Conservation (phyloP, 1,140 invertebrate genomes). For the Sinella curviseta region DNA sequence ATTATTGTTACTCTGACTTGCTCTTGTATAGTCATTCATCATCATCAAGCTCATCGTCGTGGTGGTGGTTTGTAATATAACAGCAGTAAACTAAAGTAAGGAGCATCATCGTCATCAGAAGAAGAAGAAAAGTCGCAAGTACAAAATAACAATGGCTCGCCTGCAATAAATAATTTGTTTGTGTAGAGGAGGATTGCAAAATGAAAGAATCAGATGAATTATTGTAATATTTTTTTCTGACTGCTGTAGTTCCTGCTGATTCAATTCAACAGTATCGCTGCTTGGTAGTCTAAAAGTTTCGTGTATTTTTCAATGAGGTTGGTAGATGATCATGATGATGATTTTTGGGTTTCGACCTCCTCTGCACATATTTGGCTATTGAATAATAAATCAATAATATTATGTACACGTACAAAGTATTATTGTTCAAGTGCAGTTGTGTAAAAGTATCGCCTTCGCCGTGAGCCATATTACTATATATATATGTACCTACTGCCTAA, state of each 20-base stretch:
- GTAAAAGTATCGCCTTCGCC: slow-evolving; percentile 9
- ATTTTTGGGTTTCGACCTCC: neutral
- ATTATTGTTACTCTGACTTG: neutral
- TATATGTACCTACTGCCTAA: neutral
- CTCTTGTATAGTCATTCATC: neutral
- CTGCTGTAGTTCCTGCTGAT: neutral
- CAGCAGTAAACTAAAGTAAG: neutral
- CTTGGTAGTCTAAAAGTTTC: too few species aligned
- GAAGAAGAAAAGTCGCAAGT: neutral
- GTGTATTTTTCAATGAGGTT: too few species aligned
- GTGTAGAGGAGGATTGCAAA: neutral
- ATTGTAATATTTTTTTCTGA: neutral
- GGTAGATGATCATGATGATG: too few species aligned
- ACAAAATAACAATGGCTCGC: neutral
- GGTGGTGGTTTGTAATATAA: neutral
- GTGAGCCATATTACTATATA: neutral
- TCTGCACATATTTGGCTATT: slow-evolving; percentile 11
- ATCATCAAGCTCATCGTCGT: neutral
- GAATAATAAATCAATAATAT: slow-evolving; percentile 26
- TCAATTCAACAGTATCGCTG: too few species aligned
- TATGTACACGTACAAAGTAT: slow-evolving; percentile 10
- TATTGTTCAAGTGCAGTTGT: neutral
- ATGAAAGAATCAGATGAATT: neutral
- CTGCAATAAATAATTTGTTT: slow-evolving; percentile 11
- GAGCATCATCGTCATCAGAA: too few species aligned